A percentile compares a stretch with the other conserved stretches of the same genome.
phyloP scores from a whole-genome alignment of 2,888 invertebrate species.

The Crematogaster levior region DNA sequence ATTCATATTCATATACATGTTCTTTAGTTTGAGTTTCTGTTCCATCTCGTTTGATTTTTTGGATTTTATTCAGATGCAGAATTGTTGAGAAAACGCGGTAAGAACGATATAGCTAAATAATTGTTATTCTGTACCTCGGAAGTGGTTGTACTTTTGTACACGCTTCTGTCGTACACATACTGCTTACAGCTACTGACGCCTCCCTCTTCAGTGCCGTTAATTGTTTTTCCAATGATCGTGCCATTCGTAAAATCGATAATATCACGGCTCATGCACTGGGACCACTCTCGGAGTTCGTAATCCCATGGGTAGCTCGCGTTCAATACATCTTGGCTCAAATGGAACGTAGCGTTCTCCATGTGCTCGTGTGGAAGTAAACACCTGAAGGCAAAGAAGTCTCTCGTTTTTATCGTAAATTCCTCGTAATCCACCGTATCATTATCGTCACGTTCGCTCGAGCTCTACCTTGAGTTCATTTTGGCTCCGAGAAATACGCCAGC shows the following conservation, averaged over 20 bases:
- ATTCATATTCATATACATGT: too few relatives aligned
- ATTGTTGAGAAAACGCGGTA: neutral
- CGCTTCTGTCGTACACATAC: conserved; percentile 88
- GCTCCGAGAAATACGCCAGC: conserved; percentile 91
- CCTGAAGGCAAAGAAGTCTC: conserved; percentile 82
- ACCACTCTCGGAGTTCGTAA: conserved; percentile 84
- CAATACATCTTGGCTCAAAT: conserved; percentile 85
- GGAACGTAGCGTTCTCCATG: conserved; percentile 86
- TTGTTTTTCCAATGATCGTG: conserved; percentile 52
- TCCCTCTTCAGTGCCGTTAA: conserved; percentile 33
- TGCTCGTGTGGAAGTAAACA: conserved; percentile 88
- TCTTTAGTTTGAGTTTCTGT: neutral
- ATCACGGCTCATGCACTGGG: conserved; percentile 86
- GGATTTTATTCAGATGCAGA: neutral
- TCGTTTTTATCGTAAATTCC: conserved; percentile 25
- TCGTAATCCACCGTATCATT: neutral
- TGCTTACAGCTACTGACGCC: conserved; percentile 85
- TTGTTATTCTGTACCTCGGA: conserved; percentile 87
- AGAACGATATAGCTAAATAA: neutral
- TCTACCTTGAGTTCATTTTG: conserved; percentile 88
- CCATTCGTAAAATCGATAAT: conserved; percentile 68
- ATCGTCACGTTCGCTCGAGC: neutral
- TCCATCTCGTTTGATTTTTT: neutral
- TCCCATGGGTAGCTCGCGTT: conserved; percentile 87
- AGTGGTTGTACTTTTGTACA: conserved; percentile 88